phyloP scores from a whole-genome alignment of 2,113 vertebrate genomes.

The Ia io region DNA sequence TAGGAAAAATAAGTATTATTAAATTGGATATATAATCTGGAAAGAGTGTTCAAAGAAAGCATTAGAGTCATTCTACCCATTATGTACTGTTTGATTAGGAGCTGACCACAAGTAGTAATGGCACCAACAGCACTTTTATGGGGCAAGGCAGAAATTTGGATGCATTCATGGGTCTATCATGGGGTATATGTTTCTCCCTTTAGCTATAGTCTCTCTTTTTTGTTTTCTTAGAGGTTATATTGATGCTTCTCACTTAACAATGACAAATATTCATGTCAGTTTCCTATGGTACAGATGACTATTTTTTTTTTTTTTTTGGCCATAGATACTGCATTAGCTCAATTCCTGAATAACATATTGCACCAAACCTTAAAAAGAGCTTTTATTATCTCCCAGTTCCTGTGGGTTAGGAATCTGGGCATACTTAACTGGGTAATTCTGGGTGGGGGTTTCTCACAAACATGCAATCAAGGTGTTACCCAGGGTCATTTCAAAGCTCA shows the following conservation, averaged over 20 bases:
- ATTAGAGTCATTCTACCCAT: background rate
- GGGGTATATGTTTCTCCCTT: too few species aligned
- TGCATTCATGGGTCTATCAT: background rate
- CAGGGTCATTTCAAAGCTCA: background rate
- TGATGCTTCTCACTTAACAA: background rate
- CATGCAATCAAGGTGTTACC: background rate
- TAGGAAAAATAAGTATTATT: background rate
- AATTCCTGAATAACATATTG: background rate
- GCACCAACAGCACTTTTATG: background rate
- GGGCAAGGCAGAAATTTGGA: background rate
- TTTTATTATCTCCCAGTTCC: background rate
- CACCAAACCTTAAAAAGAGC: slow-evolving; percentile 3
- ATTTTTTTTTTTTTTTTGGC: background rate
- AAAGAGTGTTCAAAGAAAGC: background rate
- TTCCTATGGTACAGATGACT: background rate
- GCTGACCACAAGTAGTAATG: background rate
- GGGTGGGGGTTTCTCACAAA: background rate
- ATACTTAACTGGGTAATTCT: background rate
- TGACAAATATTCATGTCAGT: background rate
- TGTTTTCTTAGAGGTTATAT: background rate
- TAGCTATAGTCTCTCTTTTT: background rate
- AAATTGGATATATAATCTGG: background rate
- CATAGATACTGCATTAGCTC: background rate
- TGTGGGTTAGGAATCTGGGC: background rate
- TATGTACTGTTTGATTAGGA: background rate